phyloP scores from a whole-genome alignment of 2,797 vertebrate genomes.

The Enteromius afrohamiltoni region DNA sequence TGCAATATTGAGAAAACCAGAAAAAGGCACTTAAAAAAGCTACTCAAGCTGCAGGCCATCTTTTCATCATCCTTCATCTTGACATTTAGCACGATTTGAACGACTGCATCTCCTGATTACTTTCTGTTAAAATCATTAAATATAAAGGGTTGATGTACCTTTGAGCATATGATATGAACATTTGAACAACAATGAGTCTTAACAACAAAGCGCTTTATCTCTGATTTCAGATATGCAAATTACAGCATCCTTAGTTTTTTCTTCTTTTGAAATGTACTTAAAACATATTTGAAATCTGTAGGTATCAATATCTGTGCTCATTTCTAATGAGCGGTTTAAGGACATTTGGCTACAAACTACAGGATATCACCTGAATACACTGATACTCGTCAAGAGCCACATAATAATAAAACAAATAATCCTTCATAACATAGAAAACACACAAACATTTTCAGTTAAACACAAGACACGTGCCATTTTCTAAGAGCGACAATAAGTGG shows the following conservation, averaged over 20 bases:
- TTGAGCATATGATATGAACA: constrained; percentile 20
- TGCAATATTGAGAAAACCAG: constrained; percentile 47
- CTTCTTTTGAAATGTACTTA: neutral
- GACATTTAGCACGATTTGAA: constrained; percentile 9
- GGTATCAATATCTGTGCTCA: neutral
- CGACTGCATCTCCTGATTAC: neutral
- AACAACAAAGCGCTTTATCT: neutral
- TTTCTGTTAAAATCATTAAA: neutral
- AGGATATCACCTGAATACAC: constrained; percentile 33
- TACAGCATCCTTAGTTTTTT: neutral
- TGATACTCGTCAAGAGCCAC: constrained; percentile 38
- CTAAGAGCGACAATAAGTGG: neutral
- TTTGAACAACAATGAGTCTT: neutral
- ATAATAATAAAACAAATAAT: constrained; percentile 18
- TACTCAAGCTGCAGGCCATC: constrained; percentile 13
- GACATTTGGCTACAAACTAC: constrained; percentile 6
- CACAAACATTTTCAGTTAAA: constrained; percentile 27
- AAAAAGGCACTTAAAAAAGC: constrained; percentile 56
- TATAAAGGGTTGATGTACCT: neutral
- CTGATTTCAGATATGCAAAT: neutral
- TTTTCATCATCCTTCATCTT: constrained; percentile 9
- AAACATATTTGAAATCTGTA: neutral
- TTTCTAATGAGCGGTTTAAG: neutral
- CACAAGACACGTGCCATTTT: neutral
- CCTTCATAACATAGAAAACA: constrained; percentile 28